Percentiles rank a stretch among this genome's conserved stretches.
phyloP scores from a whole-genome alignment of 2,113 vertebrate species.

The Capra hircus region DNA sequence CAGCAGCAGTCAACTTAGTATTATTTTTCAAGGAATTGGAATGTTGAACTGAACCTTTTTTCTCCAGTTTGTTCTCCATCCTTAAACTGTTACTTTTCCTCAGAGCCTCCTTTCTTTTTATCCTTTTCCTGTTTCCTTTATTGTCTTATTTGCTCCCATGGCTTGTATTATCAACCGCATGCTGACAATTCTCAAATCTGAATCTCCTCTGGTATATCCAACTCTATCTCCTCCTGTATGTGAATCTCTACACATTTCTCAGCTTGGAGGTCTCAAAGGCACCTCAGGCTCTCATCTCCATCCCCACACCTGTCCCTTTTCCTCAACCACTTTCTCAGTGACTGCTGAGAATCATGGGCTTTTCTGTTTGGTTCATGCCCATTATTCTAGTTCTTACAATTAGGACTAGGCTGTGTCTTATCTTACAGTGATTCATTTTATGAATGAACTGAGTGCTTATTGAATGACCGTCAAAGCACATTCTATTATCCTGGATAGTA shows the following conservation, averaged over 20 bases:
- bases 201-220: background rate
- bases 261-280: background rate
- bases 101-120: background rate
- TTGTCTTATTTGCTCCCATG: background rate
- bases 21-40: background rate
- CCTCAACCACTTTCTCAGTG: background rate
- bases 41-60: background rate
- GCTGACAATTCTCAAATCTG: background rate
- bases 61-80: background rate
- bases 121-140: background rate
- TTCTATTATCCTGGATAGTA: background rate
- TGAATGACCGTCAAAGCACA: background rate
- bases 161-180: background rate
- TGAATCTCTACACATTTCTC: background rate
- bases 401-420: background rate
- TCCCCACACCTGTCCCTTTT: background rate
- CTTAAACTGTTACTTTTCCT: background rate
- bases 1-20: background rate
- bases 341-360: background rate
- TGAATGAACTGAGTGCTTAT: background rate
- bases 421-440: background rate
- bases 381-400: background rate
- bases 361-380: background rate
- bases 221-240: background rate
- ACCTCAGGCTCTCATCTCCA: background rate